Evolutionary conservation across 2,113 vertebrate genomes (phyloP).

Genomic region (Recurvirostra avosetta): DNA sequence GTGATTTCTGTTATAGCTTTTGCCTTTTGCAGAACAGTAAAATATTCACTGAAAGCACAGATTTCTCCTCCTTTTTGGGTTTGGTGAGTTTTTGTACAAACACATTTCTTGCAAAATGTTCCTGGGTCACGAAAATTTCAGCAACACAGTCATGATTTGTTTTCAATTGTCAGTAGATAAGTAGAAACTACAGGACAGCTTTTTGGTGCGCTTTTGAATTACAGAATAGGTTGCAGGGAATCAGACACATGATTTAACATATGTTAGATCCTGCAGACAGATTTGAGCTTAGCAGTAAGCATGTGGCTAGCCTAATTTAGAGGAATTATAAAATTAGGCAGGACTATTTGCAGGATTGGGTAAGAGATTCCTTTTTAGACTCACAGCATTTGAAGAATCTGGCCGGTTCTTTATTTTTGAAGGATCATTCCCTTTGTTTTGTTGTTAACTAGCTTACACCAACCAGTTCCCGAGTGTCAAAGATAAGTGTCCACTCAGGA

Average conservation of each 20-base stretch:
- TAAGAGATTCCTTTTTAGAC: constrained; percentile 13
- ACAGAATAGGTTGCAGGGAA: constrained; percentile 23
- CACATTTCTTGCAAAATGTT: background rate
- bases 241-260: constrained; percentile 51
- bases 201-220: constrained; percentile 3
- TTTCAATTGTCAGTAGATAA: background rate
- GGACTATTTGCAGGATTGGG: constrained; percentile 14
- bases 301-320: constrained; percentile 61
- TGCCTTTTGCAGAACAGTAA: background rate
- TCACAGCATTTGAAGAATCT: background rate
- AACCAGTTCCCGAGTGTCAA: background rate
- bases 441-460: background rate
- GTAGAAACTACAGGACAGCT: background rate
- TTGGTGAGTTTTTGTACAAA: background rate
- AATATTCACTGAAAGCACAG: background rate
- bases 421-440: background rate
- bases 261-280: constrained; percentile 52
- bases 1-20: background rate
- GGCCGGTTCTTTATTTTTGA: background rate
- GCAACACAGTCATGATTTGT: background rate
- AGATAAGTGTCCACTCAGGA: background rate
- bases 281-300: constrained; percentile 59
- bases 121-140: background rate
- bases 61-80: background rate
- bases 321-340: constrained; percentile 63